Evolutionary conservation across 2,113 vertebrate genomes (phyloP).

Genomic region (Prunella fulvescens): DNA sequence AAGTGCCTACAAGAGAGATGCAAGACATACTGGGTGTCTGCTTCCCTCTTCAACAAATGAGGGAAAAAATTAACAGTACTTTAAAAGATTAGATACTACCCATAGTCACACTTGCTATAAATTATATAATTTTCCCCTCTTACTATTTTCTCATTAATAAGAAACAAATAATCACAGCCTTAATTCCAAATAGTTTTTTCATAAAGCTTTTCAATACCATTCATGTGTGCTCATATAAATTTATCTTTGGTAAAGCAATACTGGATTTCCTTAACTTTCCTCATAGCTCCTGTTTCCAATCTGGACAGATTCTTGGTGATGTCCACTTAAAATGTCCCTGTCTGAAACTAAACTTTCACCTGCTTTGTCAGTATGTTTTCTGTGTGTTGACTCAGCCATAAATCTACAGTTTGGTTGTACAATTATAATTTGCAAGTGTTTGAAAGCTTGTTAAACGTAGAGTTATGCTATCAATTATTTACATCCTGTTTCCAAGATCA

Average conservation of each 20-base stretch:
- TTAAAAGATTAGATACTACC: not conserved
- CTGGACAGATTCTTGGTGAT: not conserved
- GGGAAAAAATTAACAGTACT: not conserved
- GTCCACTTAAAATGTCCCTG: not conserved
- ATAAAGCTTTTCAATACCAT: not conserved
- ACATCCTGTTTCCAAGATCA: not conserved
- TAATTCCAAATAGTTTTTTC: not conserved
- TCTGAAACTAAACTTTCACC: not conserved
- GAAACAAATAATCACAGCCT: not conserved
- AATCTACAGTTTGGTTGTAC: not conserved
- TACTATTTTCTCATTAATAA: not conserved
- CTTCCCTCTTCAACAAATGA: not conserved
- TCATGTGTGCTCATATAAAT: not conserved
- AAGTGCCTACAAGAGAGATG: not conserved
- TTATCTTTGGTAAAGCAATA: not conserved
- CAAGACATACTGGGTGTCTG: not conserved
- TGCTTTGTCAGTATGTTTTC: not conserved
- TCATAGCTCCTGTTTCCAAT: not conserved
- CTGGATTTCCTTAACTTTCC: not conserved
- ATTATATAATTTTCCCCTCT: not conserved
- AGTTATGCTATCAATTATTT: not conserved
- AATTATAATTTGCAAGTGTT: not conserved
- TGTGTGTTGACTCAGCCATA: not conserved
- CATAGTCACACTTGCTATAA: not conserved
- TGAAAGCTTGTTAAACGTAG: not conserved